Percentiles rank a stretch among this genome's conserved stretches.
Conservation (phyloP, 2,888 invertebrate species). For the Zygothrica quintamaculata region DNA sequence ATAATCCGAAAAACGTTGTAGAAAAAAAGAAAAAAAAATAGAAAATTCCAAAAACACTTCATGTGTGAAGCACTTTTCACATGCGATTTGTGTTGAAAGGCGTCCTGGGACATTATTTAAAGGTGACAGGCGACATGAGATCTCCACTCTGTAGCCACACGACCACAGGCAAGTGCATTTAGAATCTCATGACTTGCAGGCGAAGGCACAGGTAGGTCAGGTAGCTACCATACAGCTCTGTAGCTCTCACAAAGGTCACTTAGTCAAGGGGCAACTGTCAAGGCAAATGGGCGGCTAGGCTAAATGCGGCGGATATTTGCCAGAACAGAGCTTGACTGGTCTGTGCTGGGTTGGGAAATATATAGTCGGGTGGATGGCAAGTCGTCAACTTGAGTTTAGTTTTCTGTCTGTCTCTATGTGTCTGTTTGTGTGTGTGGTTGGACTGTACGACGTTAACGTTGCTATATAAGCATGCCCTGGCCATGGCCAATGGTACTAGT, state of each 20-base stretch:
- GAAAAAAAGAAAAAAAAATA: too few species aligned
- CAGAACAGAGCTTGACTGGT: constrained; percentile 7
- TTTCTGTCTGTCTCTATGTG: too few species aligned
- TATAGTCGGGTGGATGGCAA: too few species aligned
- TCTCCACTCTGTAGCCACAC: constrained; percentile 47
- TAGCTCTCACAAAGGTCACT: constrained; percentile 73
- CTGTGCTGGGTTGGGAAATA: too few species aligned
- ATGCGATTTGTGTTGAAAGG: constrained; percentile 83
- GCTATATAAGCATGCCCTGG: constrained; percentile 16
- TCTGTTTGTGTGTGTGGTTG: constrained; percentile 30
- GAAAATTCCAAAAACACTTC: constrained; percentile 66
- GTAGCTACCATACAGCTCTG: constrained; percentile 46
- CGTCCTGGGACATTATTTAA: constrained; percentile 81
- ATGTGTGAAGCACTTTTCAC: constrained; percentile 81
- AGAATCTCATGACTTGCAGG: constrained; percentile 18
- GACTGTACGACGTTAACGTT: constrained; percentile 5
- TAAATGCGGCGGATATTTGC: constrained; percentile 21
- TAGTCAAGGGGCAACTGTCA: constrained; percentile 68
- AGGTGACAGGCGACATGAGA: constrained; percentile 79
- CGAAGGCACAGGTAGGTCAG: constrained; percentile 56
- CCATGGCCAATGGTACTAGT: constrained; percentile 19
- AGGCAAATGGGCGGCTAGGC: constrained; percentile 38
- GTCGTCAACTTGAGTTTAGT: constrained; percentile 67
- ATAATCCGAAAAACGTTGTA: constrained; percentile 66
- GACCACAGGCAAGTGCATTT: constrained; percentile 21